Conservation (phyloP, 2,888 invertebrate genomes). For the Ecdyonurus torrentis region DNA sequence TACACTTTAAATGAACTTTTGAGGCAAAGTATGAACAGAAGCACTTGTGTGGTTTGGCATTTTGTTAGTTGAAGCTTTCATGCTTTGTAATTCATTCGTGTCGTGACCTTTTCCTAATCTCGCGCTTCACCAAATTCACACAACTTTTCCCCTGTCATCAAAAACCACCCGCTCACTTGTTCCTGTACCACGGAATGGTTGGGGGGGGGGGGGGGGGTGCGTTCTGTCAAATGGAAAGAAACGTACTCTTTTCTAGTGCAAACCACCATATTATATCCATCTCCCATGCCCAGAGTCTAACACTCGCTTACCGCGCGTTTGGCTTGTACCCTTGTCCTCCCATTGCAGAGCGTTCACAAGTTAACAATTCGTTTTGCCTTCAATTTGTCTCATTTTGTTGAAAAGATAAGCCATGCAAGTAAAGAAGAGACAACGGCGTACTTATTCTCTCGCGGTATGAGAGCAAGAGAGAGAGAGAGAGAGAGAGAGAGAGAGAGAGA, state of each 20-base stretch:
- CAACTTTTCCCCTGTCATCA: not conserved
- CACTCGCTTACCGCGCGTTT: not conserved
- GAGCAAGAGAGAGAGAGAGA: too few species aligned
- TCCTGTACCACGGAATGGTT: not conserved
- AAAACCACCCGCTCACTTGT: not conserved
- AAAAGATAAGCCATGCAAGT: not conserved
- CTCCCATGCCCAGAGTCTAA: not conserved
- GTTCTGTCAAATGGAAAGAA: not conserved
- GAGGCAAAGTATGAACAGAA: not conserved
- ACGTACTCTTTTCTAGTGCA: not conserved
- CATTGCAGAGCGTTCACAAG: not conserved
- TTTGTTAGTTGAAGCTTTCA: not conserved
- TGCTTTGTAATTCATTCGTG: not conserved
- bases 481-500: too few species aligned
- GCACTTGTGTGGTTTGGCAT: not conserved
- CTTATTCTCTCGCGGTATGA: too few species aligned
- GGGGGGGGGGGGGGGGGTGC: not conserved
- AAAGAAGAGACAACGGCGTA: too few species aligned
- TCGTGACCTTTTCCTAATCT: not conserved
- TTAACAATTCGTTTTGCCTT: not conserved
- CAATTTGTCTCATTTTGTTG: not conserved
- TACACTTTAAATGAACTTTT: not conserved
- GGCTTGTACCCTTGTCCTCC: not conserved
- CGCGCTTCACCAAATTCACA: not conserved
- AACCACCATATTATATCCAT: too few species aligned